Evolutionary conservation across 1,140 invertebrate species (phyloP).

Genomic region (Augochlora pura): DNA sequence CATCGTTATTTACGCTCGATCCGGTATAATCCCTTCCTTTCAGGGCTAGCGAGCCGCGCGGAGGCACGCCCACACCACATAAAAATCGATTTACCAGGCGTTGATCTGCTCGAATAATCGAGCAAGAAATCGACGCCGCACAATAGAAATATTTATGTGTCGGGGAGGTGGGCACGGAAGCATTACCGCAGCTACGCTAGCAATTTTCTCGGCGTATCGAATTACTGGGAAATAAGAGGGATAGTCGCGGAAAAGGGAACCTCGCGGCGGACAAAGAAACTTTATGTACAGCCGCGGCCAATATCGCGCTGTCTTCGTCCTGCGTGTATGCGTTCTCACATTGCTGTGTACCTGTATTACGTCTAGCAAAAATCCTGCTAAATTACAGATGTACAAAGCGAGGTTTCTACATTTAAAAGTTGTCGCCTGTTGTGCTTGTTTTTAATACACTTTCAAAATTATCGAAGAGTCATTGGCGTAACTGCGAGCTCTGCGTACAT

Average conservation of each 20-base stretch:
- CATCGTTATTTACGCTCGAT: conserved; percentile 46
- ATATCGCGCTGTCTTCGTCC: background rate
- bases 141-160: conserved; percentile 43
- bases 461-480: no score
- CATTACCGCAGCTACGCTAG: conserved; percentile 9
- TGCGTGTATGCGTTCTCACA: no score
- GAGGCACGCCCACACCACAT: conserved; percentile 14
- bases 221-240: conserved; percentile 29
- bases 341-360: no score
- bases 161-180: background rate
- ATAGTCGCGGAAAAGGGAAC: background rate
- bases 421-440: background rate
- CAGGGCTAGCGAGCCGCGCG: conserved; percentile 11
- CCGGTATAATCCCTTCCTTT: conserved; percentile 42
- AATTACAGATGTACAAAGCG: conserved; percentile 10
- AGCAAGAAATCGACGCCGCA: conserved; percentile 30
- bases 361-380: background rate
- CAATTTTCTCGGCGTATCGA: conserved; percentile 39
- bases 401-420: conserved; percentile 1
- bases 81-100: conserved; percentile 48
- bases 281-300: background rate
- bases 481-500: no score
- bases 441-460: no score
- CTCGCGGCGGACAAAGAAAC: background rate
- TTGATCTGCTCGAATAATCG: conserved; percentile 44